phyloP scores from a whole-genome alignment of 2,113 vertebrate species.

The Vombatus ursinus region DNA sequence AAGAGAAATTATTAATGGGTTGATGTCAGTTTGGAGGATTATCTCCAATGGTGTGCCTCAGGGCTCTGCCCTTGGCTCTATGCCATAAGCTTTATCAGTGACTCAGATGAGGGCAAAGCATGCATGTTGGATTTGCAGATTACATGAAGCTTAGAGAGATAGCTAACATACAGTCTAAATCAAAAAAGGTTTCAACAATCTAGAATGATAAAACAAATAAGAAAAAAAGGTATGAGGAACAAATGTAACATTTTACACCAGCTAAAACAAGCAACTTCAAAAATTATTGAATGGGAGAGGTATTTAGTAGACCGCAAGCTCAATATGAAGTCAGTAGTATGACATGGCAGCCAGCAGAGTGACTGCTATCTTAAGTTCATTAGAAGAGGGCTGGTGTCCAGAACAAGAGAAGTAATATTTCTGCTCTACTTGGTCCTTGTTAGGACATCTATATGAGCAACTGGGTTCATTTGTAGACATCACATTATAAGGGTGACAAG shows the following conservation, averaged over 20 bases:
- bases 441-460: background rate
- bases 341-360: background rate
- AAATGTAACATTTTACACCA: background rate
- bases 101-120: background rate
- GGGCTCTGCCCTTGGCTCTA: background rate
- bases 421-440: background rate
- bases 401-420: background rate
- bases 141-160: background rate
- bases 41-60: background rate
- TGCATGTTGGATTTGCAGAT: background rate
- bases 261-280: background rate
- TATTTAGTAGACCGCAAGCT: background rate
- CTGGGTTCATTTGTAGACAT: background rate
- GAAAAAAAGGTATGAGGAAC: background rate
- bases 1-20: background rate
- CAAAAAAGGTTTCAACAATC: background rate
- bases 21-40: background rate
- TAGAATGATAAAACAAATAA: background rate
- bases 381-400: background rate
- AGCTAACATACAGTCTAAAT: background rate
- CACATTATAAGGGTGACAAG: background rate
- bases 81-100: background rate
- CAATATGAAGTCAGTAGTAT: background rate
- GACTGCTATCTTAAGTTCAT: background rate
- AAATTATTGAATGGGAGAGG: background rate